Base-by-base conservation (phyloP, 2,888 invertebrate species). In the Tenthredo livida region DNA sequence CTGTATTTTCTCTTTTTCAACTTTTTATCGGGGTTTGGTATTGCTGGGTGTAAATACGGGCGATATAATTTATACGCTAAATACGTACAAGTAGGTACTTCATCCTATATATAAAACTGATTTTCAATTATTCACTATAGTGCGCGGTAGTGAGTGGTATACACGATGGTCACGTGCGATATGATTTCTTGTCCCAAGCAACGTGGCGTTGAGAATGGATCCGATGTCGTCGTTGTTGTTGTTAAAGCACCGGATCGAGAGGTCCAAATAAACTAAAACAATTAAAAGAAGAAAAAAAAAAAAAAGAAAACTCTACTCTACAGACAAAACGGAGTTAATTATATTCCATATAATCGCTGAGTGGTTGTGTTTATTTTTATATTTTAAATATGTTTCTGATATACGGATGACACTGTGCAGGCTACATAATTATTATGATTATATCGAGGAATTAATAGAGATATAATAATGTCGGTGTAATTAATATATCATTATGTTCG, bases 91-190 rank as follows among this genome's bases (percentile, higher is more conserved):
- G 21, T n/a, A n/a, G 9, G 10, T 61, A 61, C 61, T 25, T 33
- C 25, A 65, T 29, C 9, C 12, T 67, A 67, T 12, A 40, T 72
- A 72, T 21, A 33, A 33, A 12, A 73, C 40, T 77, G 21, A 50
- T 21, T 29, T 70, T 15, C 77, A 29, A 33, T n/a, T 67, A 67
- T 67, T 77, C 50, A 17, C 17, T 25, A 29, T 25, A 29, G 25
- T 70, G 75, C 17, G 33, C 33, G 50, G n/a, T 9, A 54, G 47
- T 77, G 29, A 33, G 25, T 15, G 77, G 77, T n/a, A 80, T n/a
- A 80, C 21, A 61, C 21, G 40, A 80, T 83, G 29, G 25, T 67
- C 47, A 70, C 67, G 29, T 67, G 67, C 47, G 83, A 67, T 47
- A 50, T 83, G 40, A 21, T 29, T 43, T 67, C 33, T 47, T 70